These are phyloP conservation scores for Etheostoma perlongum DNA, from an alignment of 2,797 vertebrate genomes.

Conservation along the genomic window DNA sequence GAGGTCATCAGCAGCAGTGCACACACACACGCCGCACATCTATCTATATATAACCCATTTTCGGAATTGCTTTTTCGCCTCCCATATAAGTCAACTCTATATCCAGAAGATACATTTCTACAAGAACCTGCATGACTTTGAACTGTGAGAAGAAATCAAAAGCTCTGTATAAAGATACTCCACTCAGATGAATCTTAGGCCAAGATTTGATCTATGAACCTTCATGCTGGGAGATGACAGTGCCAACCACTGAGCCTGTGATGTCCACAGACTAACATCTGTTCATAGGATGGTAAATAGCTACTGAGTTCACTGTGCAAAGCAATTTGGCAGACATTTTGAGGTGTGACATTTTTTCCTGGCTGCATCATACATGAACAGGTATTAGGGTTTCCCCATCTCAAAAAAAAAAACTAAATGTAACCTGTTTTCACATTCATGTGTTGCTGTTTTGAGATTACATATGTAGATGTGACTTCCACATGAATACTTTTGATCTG, in stretches of 20 bases:
- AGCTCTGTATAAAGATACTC: neutral
- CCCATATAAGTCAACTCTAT: neutral
- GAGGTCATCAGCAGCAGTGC: slow-evolving; percentile 32
- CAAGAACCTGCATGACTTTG: slow-evolving; percentile 11
- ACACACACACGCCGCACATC: slow-evolving; percentile 15
- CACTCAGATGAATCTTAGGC: neutral
- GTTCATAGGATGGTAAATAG: slow-evolving; percentile 29
- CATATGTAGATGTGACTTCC: neutral
- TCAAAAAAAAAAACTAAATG: neutral
- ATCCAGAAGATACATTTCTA: neutral
- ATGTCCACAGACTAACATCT: slow-evolving; percentile 42
- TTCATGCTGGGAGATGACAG: slow-evolving; percentile 25
- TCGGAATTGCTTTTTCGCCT: neutral
- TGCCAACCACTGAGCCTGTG: slow-evolving; percentile 24
- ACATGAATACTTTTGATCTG: neutral
- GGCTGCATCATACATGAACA: slow-evolving; percentile 1
- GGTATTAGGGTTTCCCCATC: neutral
- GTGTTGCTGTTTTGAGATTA: neutral
- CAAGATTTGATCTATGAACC: slow-evolving; percentile 27
- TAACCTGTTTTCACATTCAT: neutral
- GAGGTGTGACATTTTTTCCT: slow-evolving; percentile 20
- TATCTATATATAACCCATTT: slow-evolving; percentile 9
- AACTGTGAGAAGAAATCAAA: slow-evolving; percentile 1
- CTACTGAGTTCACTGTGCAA: slow-evolving; percentile 8
- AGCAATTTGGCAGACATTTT: slow-evolving; percentile 13